Evolutionary conservation across 2,888 invertebrate genomes (phyloP).

Genomic region (Epiblema foenella): DNA sequence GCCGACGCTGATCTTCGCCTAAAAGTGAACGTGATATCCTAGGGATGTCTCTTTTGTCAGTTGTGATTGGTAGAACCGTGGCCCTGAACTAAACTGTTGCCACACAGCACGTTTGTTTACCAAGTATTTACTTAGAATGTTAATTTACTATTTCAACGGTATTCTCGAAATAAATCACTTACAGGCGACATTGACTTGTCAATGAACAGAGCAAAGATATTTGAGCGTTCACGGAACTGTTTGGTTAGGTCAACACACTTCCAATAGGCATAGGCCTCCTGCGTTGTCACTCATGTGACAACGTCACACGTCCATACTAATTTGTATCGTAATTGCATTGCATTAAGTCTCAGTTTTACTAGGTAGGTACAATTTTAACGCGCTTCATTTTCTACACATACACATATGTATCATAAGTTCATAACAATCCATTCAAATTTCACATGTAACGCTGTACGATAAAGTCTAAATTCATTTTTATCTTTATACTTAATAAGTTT

Average conservation of each 20-base stretch:
- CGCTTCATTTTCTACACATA: background rate
- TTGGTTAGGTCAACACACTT: constrained; percentile 65
- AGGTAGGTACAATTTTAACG: background rate
- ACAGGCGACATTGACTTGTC: constrained; percentile 51
- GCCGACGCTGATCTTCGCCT: background rate
- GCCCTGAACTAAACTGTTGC: background rate
- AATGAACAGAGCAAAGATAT: constrained; percentile 70
- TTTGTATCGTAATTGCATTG: background rate
- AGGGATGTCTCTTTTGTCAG: background rate
- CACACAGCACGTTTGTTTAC: background rate
- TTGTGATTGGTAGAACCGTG: background rate
- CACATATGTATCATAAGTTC: too few relatives aligned
- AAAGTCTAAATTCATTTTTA: background rate
- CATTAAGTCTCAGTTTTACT: background rate
- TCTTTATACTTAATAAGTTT: background rate
- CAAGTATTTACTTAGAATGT: background rate
- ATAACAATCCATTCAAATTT: background rate
- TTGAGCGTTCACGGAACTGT: constrained; percentile 67
- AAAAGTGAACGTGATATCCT: background rate
- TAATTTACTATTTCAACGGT: background rate
- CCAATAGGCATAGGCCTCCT: constrained; percentile 30
- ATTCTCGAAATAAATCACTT: constrained; percentile 1
- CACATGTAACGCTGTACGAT: background rate
- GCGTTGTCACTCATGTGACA: constrained; percentile 9
- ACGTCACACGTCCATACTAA: constrained; percentile 16